Base-by-base conservation (phyloP, 1,140 invertebrate genomes). In the Drosophila melanica region DNA sequence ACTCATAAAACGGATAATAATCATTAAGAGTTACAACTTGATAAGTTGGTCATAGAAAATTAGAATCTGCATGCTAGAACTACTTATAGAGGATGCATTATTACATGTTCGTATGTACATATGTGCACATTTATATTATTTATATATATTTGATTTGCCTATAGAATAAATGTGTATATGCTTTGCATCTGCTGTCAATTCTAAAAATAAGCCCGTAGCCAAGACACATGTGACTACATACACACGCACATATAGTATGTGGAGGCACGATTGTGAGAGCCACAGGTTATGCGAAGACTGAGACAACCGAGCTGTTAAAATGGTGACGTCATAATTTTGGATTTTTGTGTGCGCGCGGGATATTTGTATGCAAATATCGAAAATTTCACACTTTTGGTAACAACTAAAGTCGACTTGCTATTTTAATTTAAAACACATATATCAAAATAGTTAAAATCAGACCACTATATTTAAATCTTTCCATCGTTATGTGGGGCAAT, bases 151-250 rank as follows among this genome's bases (percentile, higher is more conserved):
- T 58, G 55, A n/a, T 27, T 48, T 12, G 30, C 47, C 42, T 14
- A 18, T 11, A 23, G 20, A 41, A 20, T 54, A 27, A 35, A 11
- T 51, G 37, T 57, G 9, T 57, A 16, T 58, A 44, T 66, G 69
- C 44, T 71, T 27, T 71, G 47, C 69, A 72, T 66, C 54, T 72
- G 45, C 30, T 66, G 20, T 23, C n/a, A 14, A 58, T 72, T 63
- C 69, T 72, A 72, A 74, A 74, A 68, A 68, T 74, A 68, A 55
- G 39, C 41, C 55, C 35, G 45, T 27, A n/a, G 45, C 37, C 53
- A 39, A 68, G 65, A 64, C 64, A 68, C 48, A 68, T 68, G 64
- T 70, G 58, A 35, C 42, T 18, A 12, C 42, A 41, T 55, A 55
- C 41, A 73, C 60, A 72, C 57, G 76, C 44, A 53, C 37, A 44